Evolutionary conservation across 2,797 vertebrate species (phyloP), one percentile per base, ranked within the genome.

Genomic region (Buphagus erythrorhynchus): DNA sequence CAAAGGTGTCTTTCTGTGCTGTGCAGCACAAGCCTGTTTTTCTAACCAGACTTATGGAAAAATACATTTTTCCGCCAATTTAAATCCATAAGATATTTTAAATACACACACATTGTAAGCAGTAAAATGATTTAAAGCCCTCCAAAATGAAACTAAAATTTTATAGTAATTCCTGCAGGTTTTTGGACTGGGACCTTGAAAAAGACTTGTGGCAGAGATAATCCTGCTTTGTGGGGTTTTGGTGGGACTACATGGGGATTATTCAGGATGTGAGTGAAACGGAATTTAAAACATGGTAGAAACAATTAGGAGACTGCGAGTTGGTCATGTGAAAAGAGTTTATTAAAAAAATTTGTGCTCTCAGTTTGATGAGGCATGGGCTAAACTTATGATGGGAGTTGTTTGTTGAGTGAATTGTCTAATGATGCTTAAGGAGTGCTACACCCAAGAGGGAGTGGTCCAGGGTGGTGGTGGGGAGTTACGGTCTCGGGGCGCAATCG

Each of bases 311-410:
- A 59, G 84, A 25, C 24, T 61, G 59, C 61, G 81, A 77, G 20
- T 7, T 68, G 49, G 22, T 83, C 84, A 86, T 85, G 93, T 89
- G 95, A 74, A 82, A 88, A 58, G 75, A 38, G 28, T 93, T 94
- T 82, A 74, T 92, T 95, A 86, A 89, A 89, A 85, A 36, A 88
- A 86, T 62, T 40, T 12, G 33, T 90, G 26, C 51, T 86, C 45
- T 72, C 19, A 18, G 68, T 82, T 94, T 97, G 86, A 93, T 75
- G 92, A 93, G 65, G 74, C 87, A 38, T 86, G 85, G 84, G 40
- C 59, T 90, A 35, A 86, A 68, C n/a, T 48, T 91, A 12, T 10
- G 61, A 57, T 80, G 84, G 86, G 72, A 91, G 66, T 72, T 67
- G 36, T 75, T 80, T 1, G 0, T 46, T 73, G 54, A 18, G 4